These are phyloP conservation scores for Condylura cristata DNA, from an alignment of 2,113 vertebrate genomes.

Conservation along the genomic window DNA sequence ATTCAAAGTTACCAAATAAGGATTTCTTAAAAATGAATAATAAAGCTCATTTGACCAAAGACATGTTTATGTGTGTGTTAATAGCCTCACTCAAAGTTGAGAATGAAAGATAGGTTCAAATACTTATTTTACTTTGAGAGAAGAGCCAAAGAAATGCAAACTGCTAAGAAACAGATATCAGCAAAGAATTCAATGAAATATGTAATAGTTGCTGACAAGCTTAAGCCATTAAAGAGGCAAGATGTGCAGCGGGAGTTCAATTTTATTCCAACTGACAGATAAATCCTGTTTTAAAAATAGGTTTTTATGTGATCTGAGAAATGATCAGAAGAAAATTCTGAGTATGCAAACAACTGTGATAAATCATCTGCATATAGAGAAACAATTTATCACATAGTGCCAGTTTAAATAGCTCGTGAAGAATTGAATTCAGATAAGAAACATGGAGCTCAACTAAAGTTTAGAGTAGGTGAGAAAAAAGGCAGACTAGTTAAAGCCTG, in stretches of 20 bases:
- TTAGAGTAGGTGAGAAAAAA: neutral
- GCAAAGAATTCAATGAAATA: conserved; percentile 32
- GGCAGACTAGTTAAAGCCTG: neutral
- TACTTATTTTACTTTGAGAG: neutral
- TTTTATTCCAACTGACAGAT: conserved; percentile 59
- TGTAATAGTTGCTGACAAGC: conserved; percentile 33
- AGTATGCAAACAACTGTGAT: conserved; percentile 37
- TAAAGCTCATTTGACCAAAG: neutral
- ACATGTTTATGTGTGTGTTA: neutral
- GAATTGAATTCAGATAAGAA: conserved; percentile 30
- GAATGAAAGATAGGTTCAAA: neutral
- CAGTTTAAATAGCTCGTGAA: conserved; percentile 18
- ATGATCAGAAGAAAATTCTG: conserved; percentile 48
- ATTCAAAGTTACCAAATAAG: neutral
- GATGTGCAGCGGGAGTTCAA: neutral
- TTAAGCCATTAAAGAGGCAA: conserved; percentile 31
- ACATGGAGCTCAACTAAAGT: neutral
- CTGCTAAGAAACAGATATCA: neutral
- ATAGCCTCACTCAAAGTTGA: neutral
- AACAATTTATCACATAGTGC: conserved; percentile 44
- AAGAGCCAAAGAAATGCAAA: neutral
- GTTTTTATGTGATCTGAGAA: conserved; percentile 59
- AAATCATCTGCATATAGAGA: conserved; percentile 52
- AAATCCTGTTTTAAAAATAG: conserved; percentile 47
- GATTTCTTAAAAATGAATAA: neutral